Conservation (phyloP, 1,140 invertebrate genomes). For the Drosophila albomicans region DNA sequence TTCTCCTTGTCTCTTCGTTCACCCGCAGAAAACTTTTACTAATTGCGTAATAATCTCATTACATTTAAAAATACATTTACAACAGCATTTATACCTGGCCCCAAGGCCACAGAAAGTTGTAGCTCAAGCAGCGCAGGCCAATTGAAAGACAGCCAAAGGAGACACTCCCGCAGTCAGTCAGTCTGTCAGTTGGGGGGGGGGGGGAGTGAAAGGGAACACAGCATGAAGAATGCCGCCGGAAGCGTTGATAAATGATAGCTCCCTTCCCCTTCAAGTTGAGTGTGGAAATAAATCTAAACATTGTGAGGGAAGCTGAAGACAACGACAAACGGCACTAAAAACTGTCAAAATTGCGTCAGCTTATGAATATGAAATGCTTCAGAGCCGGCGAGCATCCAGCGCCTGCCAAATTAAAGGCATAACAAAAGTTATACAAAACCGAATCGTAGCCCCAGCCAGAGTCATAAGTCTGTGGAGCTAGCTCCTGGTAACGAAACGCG, state of each 20-base stretch:
- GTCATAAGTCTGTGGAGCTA: not conserved
- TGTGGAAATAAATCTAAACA: constrained; percentile 80
- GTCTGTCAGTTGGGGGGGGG: constrained; percentile 40
- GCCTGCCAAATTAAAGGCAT: constrained; percentile 43
- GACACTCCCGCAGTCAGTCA: constrained; percentile 35
- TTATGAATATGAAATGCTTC: constrained; percentile 78
- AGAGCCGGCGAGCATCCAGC: not conserved
- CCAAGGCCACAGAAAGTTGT: constrained; percentile 47
- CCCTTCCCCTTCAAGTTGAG: constrained; percentile 26
- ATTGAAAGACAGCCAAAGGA: constrained; percentile 25
- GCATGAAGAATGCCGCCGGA: constrained; percentile 63
- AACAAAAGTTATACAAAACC: constrained; percentile 61
- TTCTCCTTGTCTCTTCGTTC: not conserved
- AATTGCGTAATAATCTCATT: constrained; percentile 83
- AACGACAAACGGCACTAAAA: constrained; percentile 59
- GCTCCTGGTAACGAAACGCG: constrained; percentile 31
- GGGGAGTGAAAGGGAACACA: not conserved
- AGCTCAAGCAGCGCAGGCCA: constrained; percentile 8
- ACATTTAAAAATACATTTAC: constrained; percentile 84
- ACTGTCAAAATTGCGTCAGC: constrained; percentile 82
- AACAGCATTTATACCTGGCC: constrained; percentile 80
- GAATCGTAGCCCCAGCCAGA: constrained; percentile 21
- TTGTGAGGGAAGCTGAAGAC: constrained; percentile 40
- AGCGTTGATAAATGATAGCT: constrained; percentile 79
- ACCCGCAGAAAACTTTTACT: constrained; percentile 69